A percentile compares a stretch with the other conserved stretches of the same genome.
These are phyloP conservation scores for Magallana nippona DNA, from an alignment of 2,888 invertebrate species.

Conservation along the genomic window DNA sequence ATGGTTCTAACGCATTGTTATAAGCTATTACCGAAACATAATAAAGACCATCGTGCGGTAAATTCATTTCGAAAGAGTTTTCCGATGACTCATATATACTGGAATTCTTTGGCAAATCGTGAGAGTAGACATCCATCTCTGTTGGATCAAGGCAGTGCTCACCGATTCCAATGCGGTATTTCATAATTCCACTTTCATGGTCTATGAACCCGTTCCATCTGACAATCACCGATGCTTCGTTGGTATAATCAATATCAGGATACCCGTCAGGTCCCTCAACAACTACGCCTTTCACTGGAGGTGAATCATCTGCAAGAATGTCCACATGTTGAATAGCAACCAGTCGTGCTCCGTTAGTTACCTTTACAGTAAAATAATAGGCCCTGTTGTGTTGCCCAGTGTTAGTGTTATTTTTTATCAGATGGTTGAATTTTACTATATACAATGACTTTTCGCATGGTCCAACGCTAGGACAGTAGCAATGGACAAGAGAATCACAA, in stretches of 20 bases:
- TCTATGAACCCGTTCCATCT: constrained; percentile 65
- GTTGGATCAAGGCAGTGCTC: constrained; percentile 46
- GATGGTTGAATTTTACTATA: constrained; percentile 51
- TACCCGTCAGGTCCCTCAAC: constrained; percentile 49
- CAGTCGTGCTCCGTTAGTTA: constrained; percentile 58
- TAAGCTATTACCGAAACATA: constrained; percentile 60
- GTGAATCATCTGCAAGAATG: constrained; percentile 59
- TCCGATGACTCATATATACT: constrained; percentile 5
- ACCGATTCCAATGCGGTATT: constrained; percentile 53
- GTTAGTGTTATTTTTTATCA: constrained; percentile 50
- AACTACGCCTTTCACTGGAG: constrained; percentile 57
- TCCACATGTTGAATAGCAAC: constrained; percentile 55
- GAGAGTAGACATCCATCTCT: constrained; percentile 10
- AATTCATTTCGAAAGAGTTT: background rate
- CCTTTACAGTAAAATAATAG: constrained; percentile 60
- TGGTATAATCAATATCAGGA: constrained; percentile 64
- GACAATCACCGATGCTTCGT: constrained; percentile 48
- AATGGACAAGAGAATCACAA: constrained; percentile 38
- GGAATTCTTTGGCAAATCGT: background rate
- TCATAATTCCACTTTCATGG: constrained; percentile 63
- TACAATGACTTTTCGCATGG: constrained; percentile 56
- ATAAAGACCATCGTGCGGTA: constrained; percentile 51
- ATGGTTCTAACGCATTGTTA: constrained; percentile 65
- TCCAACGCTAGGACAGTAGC: constrained; percentile 61
- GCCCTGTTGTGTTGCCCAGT: constrained; percentile 62